phyloP scores from a whole-genome alignment of 2,888 invertebrate species.

The Tromatobia lineatoria region DNA sequence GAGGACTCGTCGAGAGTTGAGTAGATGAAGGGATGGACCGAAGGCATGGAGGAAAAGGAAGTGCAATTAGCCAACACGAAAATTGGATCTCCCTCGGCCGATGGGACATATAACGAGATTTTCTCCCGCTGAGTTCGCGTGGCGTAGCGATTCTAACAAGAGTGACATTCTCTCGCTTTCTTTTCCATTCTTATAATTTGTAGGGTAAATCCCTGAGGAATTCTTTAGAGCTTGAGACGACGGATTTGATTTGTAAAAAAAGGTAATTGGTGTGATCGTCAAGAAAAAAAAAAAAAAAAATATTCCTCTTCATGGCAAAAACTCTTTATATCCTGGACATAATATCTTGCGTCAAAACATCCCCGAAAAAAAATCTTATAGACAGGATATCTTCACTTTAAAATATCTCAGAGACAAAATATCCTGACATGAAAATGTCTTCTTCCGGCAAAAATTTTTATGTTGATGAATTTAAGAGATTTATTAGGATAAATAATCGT shows the following conservation, averaged over 20 bases:
- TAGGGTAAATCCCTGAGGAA: background rate
- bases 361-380: too few relatives aligned
- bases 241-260: background rate
- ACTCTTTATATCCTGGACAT: too few relatives aligned
- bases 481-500: too few relatives aligned
- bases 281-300: too few relatives aligned
- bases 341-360: too few relatives aligned
- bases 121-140: background rate
- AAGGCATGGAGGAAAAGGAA: slow-evolving; percentile 10
- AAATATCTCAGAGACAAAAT: too few relatives aligned
- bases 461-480: too few relatives aligned
- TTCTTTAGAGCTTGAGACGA: background rate
- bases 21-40: background rate
- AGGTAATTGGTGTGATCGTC: background rate
- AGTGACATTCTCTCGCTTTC: background rate
- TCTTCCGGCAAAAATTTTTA: too few relatives aligned
- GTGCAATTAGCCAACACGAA: slow-evolving; percentile 43
- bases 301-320: too few relatives aligned
- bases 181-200: slow-evolving; percentile 10
- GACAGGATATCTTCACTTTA: too few relatives aligned
- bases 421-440: too few relatives aligned
- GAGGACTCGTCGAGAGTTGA: background rate
- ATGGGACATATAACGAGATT: slow-evolving; percentile 45
- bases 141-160: slow-evolving; percentile 11
- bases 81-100: slow-evolving; percentile 46